A percentile compares a stretch with the other conserved stretches of the same genome.
These are phyloP conservation scores for Ciconia boyciana DNA, from an alignment of 2,113 vertebrate genomes.

Conservation along the genomic window DNA sequence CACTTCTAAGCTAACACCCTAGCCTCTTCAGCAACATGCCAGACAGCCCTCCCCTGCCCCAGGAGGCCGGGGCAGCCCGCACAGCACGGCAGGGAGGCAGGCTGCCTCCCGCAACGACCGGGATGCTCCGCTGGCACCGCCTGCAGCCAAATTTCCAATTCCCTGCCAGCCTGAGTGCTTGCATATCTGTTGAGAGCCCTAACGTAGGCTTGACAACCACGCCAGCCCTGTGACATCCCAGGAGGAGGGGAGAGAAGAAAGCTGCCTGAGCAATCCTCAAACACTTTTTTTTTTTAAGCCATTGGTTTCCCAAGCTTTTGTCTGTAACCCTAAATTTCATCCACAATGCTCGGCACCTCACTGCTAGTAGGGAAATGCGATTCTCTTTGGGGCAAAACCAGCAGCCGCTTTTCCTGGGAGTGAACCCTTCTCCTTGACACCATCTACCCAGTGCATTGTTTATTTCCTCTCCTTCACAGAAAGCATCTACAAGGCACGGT, in stretches of 20 bases:
- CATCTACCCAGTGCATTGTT: background rate
- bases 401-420: background rate
- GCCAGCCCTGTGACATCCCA: background rate
- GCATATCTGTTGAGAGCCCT: background rate
- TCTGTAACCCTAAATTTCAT: background rate
- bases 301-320: background rate
- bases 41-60: background rate
- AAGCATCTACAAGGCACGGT: background rate
- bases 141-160: background rate
- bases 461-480: background rate
- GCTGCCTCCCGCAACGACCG: fast-evolving
- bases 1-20: background rate
- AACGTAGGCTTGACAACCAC: background rate
- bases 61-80: background rate
- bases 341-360: fast-evolving
- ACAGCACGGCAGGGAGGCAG: background rate
- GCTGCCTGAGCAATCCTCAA: background rate
- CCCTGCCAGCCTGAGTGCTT: background rate
- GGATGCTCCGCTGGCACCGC: fast-evolving
- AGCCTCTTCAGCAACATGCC: background rate
- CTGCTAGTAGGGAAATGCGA: background rate
- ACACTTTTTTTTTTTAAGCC: background rate
- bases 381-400: background rate
- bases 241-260: background rate
- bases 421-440: background rate